Base-by-base conservation (phyloP, 1,140 invertebrate species). In the Ostrea edulis region DNA sequence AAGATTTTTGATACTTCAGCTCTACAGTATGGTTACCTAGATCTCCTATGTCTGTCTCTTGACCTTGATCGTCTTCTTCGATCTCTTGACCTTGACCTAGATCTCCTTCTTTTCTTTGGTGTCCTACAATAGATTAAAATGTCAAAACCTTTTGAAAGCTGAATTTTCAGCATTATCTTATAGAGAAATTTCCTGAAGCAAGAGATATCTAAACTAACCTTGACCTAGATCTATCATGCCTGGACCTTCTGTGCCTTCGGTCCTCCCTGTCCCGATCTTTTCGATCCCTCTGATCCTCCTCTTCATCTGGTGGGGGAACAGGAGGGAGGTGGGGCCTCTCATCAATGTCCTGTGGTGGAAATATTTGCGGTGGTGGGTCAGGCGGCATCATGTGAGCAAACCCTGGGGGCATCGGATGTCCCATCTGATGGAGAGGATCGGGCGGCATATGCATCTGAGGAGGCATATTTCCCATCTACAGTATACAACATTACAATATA, bases 31-130 rank as follows among this genome's bases (percentile, higher is more conserved):
- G 35, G 71, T 87, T 62, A 94, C 93, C 93, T 92, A 68, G 93
- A 94, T 62, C 93, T 90, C 82, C 93, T 92, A 83, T 92, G 91
- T 84, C 93, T 90, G 35, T 94, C 96, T 82, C 95, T 94, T n/a
- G 96, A 96, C 90, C 96, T 95, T 62, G 96, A 96, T 86, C 96
- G 95, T 85, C 93, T 90, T 25, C 93, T 90, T 55, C 92, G 89
- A 29, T 93, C 92, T 84, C 93, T 86, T n/a, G 93, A 93, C 86
- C 94, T 92, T 65, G 95, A 95, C 51, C 95, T 87, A 52, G 95
- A 95, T 68, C 96, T 93, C 53, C 95, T 91, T 82, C 93, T 90
- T 85, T 92, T 89, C 82, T 92, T 91, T 11, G 94, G 95, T 77
- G 94, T 94, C 83, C 94, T 94, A 51, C 17, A 88, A 89, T n/a